These are phyloP conservation scores for Thymallus thymallus DNA, from an alignment of 2,113 vertebrate genomes.

Conservation along the genomic window DNA sequence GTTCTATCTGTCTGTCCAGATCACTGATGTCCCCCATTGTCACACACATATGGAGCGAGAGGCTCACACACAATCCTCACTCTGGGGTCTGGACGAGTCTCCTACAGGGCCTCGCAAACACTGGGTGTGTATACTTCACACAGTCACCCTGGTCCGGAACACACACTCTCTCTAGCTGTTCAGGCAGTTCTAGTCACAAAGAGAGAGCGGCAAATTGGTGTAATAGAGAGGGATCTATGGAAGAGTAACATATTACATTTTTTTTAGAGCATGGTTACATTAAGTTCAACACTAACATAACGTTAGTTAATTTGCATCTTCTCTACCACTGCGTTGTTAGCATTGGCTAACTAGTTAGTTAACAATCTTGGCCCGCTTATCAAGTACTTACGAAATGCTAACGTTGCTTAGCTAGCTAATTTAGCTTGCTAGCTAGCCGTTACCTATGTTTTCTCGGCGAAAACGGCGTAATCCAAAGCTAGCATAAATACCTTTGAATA, in stretches of 20 bases:
- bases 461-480: no score
- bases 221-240: neutral
- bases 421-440: no score
- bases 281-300: no score
- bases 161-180: neutral
- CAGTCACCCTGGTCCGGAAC: neutral
- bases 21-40: conserved; percentile 93
- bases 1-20: conserved; percentile 93
- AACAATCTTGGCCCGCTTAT: no score
- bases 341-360: no score
- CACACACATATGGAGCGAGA: conserved; percentile 70
- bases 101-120: conserved; percentile 5
- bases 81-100: conserved; percentile 5
- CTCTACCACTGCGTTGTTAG: no score
- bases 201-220: neutral
- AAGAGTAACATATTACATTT: neutral
- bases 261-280: no score
- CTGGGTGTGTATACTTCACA: neutral
- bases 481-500: no score
- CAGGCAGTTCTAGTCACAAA: neutral
- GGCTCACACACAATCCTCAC: conserved; percentile 40
- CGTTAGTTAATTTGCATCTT: no score
- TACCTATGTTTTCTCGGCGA: no score
- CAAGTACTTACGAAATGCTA: no score
- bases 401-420: no score